Base-by-base conservation (phyloP, 2,888 invertebrate genomes). In the Patella depressa region DNA sequence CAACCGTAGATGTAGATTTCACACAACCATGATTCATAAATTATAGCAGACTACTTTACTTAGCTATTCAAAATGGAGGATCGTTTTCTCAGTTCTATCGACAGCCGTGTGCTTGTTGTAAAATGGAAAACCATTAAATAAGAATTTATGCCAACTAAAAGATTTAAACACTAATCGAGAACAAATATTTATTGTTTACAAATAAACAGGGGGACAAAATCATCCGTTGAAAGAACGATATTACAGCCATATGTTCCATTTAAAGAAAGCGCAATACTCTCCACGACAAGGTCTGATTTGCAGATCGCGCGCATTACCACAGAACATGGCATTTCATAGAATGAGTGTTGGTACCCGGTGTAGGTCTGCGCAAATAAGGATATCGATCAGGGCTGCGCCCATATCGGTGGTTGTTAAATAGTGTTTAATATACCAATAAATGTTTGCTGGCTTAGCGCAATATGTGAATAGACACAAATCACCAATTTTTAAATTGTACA, bases 1-100 rank as follows among this genome's bases (percentile, higher is more conserved):
- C 45, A 45, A 45, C 9, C 45, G 9, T 45, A 65, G 24, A 65
- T 65, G 65, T 65, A 24, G 65, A 24, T 65, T 65, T 65, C 65
- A 65, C 65, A 65, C 74, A 65, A 34, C 65, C 65, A 65, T 74
- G 65, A 74, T 74, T 74, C 77, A 77, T 77, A 77, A 77, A 77
- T 77, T 77, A 77, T 77, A 59, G 24, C 54, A 54, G 53, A 53
- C 69, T 65, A 53, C 74, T 69, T 74, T 53, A 65, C 74, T 74
- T 34, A 74, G 74, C 74, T 65, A 77, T 77, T 77, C 77, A 77
- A 77, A 73, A 77, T 77, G 77, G 77, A 70, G 77, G 77, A 55
- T 65, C 71, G 57, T 24, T 29, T 69, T 65, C 65, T 24, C 53
- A 70, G 15, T 19, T 72, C n/a, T n/a, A 53, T 53, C 19, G 53